These are phyloP conservation scores for Chaenocephalus aceratus DNA, from an alignment of 2,113 vertebrate species.

Conservation along the genomic window DNA sequence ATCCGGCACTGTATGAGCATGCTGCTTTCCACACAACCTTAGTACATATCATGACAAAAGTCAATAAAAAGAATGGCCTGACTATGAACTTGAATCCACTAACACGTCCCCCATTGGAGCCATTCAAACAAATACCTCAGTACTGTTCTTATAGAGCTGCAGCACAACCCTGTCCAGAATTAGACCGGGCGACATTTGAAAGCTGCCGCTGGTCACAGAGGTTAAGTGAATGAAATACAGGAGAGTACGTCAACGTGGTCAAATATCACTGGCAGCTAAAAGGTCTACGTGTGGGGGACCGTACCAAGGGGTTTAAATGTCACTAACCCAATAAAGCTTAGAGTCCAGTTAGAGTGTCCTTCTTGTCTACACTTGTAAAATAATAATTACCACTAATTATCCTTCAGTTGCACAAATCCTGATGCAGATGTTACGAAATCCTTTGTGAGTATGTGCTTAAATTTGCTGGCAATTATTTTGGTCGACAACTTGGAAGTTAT, in stretches of 20 bases:
- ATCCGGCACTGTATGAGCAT: background rate
- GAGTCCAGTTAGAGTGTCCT: background rate
- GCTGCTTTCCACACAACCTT: background rate
- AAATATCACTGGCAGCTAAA: conserved; percentile 39
- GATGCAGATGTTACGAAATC: no score
- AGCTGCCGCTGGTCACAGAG: conserved; percentile 23
- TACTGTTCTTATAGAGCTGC: background rate
- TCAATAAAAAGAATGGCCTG: background rate
- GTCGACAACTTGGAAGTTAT: background rate
- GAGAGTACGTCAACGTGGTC: conserved; percentile 10
- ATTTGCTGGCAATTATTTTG: background rate
- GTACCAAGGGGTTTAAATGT: conserved; percentile 26
- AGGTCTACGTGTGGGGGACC: background rate
- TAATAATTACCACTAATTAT: background rate
- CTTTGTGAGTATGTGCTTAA: no score
- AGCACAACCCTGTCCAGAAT: conserved; percentile 26
- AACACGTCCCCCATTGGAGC: background rate
- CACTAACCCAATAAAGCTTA: conserved; percentile 5
- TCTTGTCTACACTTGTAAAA: background rate
- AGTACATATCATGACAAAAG: background rate
- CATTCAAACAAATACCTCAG: background rate
- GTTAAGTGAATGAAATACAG: conserved; percentile 25
- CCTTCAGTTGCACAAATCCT: background rate
- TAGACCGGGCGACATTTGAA: conserved; percentile 26
- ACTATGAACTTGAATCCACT: background rate